Conservation (phyloP, 2,888 invertebrate genomes). For the Molorchus minor region DNA sequence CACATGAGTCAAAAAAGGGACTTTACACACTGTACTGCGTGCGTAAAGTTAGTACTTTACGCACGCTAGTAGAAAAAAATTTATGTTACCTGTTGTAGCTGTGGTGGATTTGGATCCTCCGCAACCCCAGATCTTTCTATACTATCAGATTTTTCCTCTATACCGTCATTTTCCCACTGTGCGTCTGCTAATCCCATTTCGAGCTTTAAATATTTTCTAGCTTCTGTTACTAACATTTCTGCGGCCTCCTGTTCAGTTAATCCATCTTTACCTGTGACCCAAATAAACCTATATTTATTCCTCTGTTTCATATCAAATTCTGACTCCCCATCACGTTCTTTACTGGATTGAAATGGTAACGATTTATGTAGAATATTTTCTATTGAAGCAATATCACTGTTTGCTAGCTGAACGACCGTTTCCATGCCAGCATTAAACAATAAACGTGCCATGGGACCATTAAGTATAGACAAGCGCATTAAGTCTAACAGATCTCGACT, state of each 20-base stretch:
- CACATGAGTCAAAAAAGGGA: too few relatives aligned
- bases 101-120: too few relatives aligned
- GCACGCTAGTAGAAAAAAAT: too few relatives aligned
- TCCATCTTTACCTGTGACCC: slow-evolving; percentile 82
- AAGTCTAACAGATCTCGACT: slow-evolving; percentile 89
- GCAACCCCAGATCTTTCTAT: not conserved
- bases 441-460: slow-evolving; percentile 84
- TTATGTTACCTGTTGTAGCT: too few relatives aligned
- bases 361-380: slow-evolving; percentile 82
- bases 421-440: slow-evolving; percentile 84
- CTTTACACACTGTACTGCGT: too few relatives aligned
- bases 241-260: slow-evolving; percentile 87
- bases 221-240: slow-evolving; percentile 73
- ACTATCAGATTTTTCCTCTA: not conserved
- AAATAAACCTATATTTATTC: slow-evolving; percentile 75
- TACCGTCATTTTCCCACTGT: slow-evolving; percentile 68
- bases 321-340: slow-evolving; percentile 76
- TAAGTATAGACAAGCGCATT: slow-evolving; percentile 83
- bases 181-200: slow-evolving; percentile 79
- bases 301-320: slow-evolving; percentile 71
- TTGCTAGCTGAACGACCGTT: slow-evolving; percentile 80
- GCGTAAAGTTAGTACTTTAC: too few relatives aligned
- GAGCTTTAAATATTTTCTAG: slow-evolving; percentile 74
- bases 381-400: slow-evolving; percentile 72
- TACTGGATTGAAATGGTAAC: slow-evolving; percentile 86